phyloP scores from a whole-genome alignment of 2,888 invertebrate genomes.

The Platycnemis pennipes region DNA sequence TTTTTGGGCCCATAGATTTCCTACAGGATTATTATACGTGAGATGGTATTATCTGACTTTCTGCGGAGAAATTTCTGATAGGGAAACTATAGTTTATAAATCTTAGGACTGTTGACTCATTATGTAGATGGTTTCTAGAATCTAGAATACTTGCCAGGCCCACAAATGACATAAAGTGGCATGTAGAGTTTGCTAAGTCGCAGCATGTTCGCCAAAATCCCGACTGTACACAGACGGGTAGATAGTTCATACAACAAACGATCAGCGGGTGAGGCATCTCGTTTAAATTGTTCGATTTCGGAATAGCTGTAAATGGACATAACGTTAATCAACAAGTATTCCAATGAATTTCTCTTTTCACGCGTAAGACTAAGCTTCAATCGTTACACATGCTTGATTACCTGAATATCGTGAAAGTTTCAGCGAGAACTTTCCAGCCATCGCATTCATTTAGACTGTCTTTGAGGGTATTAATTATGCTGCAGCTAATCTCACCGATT shows the following conservation, averaged over 20 bases:
- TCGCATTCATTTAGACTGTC: constrained; percentile 13
- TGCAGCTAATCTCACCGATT: background rate
- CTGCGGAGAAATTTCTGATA: too few relatives aligned
- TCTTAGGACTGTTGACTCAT: too few relatives aligned
- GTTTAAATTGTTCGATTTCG: background rate
- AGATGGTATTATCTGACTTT: too few relatives aligned
- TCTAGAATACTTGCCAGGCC: constrained; percentile 74
- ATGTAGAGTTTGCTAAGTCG: constrained; percentile 74
- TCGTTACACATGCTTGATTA: background rate
- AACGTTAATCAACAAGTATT: too few relatives aligned
- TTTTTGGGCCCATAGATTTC: background rate
- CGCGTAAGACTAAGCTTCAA: too few relatives aligned
- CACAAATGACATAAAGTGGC: constrained; percentile 74
- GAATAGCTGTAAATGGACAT: background rate
- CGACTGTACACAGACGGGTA: constrained; percentile 75
- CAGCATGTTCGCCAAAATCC: constrained; percentile 74
- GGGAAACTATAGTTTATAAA: too few relatives aligned
- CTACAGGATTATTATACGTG: too few relatives aligned
- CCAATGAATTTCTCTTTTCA: too few relatives aligned
- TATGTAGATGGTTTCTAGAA: background rate
- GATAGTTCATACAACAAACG: constrained; percentile 75
- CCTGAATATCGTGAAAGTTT: background rate
- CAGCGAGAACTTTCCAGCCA: constrained; percentile 34
- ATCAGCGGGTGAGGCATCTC: constrained; percentile 69
- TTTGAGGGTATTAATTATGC: background rate